Percentiles rank a stretch among this genome's conserved stretches.
Evolutionary conservation across 2,797 vertebrate genomes (phyloP).

Genomic region (Artibeus jamaicensis): DNA sequence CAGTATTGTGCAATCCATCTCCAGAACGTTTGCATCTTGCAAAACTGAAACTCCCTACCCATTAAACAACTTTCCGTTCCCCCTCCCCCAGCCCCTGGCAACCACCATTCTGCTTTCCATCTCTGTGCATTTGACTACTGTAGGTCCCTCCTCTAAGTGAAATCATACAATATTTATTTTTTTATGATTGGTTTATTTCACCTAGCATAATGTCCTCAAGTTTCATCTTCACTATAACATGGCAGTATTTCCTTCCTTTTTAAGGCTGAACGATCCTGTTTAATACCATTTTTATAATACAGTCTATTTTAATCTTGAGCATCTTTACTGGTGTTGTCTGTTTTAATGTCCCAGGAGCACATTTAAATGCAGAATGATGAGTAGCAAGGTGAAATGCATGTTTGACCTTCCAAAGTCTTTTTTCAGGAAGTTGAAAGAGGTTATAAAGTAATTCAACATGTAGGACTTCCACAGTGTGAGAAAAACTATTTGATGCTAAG

Average conservation of each 20-base stretch:
- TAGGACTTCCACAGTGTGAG: not conserved
- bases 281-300: not conserved
- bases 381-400: conserved; percentile 60
- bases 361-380: conserved; percentile 68
- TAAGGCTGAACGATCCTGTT: not conserved
- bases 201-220: not conserved
- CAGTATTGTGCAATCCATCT: not conserved
- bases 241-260: not conserved
- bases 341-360: conserved; percentile 55
- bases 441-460: not conserved
- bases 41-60: not conserved
- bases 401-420: not conserved
- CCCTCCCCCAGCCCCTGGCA: not conserved
- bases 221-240: not conserved
- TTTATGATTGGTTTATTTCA: not conserved
- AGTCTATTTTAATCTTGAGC: not conserved
- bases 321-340: not conserved
- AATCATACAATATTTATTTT: not conserved
- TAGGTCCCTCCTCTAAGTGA: not conserved
- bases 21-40: not conserved
- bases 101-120: not conserved
- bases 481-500: not conserved
- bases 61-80: not conserved
- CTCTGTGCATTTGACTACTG: not conserved
- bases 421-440: not conserved